A percentile compares a stretch with the other conserved stretches of the same genome.
Evolutionary conservation across 1,140 invertebrate species (phyloP).

Genomic region (Marisa cornuarietis): DNA sequence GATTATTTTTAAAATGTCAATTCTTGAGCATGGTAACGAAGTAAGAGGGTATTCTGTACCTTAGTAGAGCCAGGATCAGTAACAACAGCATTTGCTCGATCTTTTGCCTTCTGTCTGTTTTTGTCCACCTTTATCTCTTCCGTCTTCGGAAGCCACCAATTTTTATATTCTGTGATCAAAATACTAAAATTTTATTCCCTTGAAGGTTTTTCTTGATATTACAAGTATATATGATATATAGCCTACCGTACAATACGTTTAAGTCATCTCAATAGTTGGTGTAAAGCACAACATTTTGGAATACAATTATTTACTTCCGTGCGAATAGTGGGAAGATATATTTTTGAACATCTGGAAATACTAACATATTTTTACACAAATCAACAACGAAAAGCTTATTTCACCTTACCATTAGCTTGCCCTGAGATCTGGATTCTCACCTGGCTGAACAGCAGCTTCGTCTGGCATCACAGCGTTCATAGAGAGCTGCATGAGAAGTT

Average conservation of each 20-base stretch:
- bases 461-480: constrained; percentile 43
- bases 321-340: not conserved
- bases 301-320: not conserved
- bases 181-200: too few relatives aligned
- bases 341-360: too few relatives aligned
- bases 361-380: too few relatives aligned
- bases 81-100: too few relatives aligned
- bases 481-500: constrained; percentile 59
- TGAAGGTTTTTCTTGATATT: too few relatives aligned
- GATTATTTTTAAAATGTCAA: too few relatives aligned
- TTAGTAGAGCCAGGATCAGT: not conserved
- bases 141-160: constrained; percentile 55
- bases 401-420: not conserved
- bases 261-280: too few relatives aligned
- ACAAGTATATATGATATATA: too few relatives aligned
- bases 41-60: not conserved
- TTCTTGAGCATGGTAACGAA: too few relatives aligned
- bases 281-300: too few relatives aligned
- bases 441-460: constrained; percentile 32
- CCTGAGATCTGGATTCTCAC: constrained; percentile 19
- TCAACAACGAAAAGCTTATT: not conserved
- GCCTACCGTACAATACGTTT: too few relatives aligned
- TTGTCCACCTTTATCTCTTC: constrained; percentile 51
- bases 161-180: constrained; percentile 39
- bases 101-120: constrained; percentile 36